Evolutionary conservation across 2,113 vertebrate genomes (phyloP).

Genomic region (Myotis brandtii): DNA sequence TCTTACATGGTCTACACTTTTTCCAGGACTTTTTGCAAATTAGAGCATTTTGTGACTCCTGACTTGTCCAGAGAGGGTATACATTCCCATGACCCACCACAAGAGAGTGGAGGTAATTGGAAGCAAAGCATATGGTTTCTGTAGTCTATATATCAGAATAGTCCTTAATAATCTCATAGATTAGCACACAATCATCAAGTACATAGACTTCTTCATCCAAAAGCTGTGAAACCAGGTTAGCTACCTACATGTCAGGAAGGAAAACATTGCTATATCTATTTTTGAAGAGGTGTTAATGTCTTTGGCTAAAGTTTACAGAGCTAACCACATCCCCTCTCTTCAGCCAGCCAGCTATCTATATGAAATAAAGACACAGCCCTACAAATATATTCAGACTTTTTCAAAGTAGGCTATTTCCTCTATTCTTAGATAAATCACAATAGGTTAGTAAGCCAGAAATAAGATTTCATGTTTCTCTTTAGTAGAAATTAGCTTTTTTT

Average conservation of each 20-base stretch:
- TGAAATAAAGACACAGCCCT: neutral
- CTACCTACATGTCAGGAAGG: neutral
- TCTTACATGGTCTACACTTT: neutral
- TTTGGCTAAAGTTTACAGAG: slow-evolving; percentile 11
- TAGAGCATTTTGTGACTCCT: neutral
- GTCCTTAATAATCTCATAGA: slow-evolving; percentile 13
- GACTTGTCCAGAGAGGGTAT: neutral
- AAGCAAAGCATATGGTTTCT: neutral
- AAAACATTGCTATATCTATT: neutral
- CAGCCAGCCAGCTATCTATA: neutral
- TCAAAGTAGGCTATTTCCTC: neutral
- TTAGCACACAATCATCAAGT: neutral
- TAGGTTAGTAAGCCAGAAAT: neutral
- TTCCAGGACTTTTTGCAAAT: neutral
- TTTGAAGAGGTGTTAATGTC: neutral
- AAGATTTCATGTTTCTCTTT: slow-evolving; percentile 34
- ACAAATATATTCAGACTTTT: neutral
- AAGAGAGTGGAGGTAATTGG: neutral
- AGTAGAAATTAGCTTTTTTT: slow-evolving; percentile 17
- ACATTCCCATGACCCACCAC: neutral
- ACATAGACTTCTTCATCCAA: neutral
- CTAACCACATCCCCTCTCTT: slow-evolving; percentile 46
- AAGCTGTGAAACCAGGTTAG: neutral
- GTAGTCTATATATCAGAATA: neutral
- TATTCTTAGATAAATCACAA: neutral